A percentile compares a stretch with the other conserved stretches of the same genome.
These are phyloP conservation scores for Mus caroli DNA, from an alignment of 2,797 vertebrate genomes.

Conservation along the genomic window DNA sequence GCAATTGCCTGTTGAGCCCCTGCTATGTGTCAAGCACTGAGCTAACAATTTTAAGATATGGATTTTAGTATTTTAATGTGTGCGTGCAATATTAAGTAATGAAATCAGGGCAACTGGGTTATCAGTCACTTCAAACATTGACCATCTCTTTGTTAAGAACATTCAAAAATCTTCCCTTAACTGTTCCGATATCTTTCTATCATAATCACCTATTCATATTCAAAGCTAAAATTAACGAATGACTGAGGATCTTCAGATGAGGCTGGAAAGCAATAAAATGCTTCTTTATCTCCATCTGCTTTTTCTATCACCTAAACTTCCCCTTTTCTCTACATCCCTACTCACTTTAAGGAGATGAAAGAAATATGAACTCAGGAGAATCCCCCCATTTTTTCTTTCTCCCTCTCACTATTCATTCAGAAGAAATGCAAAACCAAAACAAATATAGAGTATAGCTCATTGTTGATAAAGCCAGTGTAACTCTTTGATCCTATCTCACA, in stretches of 20 bases:
- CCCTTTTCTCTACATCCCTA: neutral
- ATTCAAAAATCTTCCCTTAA: neutral
- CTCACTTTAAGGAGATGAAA: neutral
- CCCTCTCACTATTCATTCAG: neutral
- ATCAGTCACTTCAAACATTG: neutral
- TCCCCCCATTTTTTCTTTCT: neutral
- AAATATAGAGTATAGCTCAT: neutral
- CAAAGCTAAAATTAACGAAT: neutral
- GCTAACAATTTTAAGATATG: neutral
- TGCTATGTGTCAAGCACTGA: neutral
- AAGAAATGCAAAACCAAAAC: neutral
- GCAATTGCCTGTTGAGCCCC: neutral
- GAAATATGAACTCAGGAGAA: neutral
- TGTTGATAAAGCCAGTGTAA: neutral
- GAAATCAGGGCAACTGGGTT: neutral
- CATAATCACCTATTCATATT: neutral
- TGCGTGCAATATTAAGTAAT: neutral
- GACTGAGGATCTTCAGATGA: neutral
- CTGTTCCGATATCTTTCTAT: too few species aligned
- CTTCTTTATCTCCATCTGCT: neutral
- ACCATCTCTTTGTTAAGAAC: neutral
- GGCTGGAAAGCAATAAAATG: neutral
- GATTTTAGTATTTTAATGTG: neutral
- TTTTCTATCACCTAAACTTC: neutral
- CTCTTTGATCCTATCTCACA: neutral